Conservation (phyloP, 2,113 vertebrate genomes). For the Grallaria varia region DNA sequence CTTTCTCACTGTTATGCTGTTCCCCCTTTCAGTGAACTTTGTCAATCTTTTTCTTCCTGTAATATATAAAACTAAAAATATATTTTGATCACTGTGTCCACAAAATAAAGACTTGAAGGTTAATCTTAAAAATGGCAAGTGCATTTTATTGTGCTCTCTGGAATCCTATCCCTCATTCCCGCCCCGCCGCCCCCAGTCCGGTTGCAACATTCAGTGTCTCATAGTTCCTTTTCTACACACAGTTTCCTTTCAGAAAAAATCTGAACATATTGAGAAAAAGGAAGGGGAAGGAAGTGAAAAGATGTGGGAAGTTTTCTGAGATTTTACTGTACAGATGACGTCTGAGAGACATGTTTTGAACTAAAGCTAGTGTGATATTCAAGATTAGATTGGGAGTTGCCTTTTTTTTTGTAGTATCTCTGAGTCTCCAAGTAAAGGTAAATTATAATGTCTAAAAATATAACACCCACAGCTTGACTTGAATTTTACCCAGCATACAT, state of each 20-base stretch:
- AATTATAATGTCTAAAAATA: neutral
- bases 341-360: neutral
- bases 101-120: neutral
- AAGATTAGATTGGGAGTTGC: neutral
- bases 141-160: neutral
- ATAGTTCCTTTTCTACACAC: neutral
- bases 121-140: neutral
- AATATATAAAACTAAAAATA: neutral
- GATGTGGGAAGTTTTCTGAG: neutral
- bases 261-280: neutral
- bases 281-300: neutral
- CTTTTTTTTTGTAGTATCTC: neutral
- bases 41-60: neutral
- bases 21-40: neutral
- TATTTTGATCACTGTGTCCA: neutral
- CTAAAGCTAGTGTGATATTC: neutral
- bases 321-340: neutral
- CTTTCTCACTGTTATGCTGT: neutral
- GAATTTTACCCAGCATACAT: neutral
- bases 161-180: neutral
- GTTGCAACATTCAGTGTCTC: neutral
- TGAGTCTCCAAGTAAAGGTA: neutral
- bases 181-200: accelerated
- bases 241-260: neutral
- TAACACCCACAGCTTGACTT: neutral